Conservation (phyloP, 2,888 invertebrate species). For the Agrotis ipsilon region DNA sequence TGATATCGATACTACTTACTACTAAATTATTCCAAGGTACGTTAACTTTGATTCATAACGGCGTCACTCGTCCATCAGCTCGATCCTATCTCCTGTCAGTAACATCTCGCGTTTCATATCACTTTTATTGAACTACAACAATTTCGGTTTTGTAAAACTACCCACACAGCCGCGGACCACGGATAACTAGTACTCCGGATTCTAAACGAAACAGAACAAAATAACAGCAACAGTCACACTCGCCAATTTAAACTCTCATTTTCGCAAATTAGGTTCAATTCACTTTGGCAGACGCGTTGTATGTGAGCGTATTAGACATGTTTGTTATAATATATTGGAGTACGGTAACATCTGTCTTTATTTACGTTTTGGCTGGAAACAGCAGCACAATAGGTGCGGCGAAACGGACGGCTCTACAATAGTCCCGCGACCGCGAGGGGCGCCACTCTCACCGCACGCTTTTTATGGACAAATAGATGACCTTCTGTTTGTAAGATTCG, state of each 20-base stretch:
- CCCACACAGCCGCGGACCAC: constrained; percentile 81
- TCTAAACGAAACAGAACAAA: constrained; percentile 46
- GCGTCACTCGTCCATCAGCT: constrained; percentile 67
- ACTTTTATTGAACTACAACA: constrained; percentile 88
- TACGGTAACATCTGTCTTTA: constrained; percentile 90
- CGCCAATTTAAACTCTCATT: constrained; percentile 55
- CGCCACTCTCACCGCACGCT: constrained; percentile 64
- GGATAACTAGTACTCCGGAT: constrained; percentile 70
- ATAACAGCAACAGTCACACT: constrained; percentile 22
- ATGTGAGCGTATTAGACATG: constrained; percentile 63
- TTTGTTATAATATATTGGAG: constrained; percentile 81
- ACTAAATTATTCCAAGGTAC: constrained; percentile 44
- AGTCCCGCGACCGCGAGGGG: constrained; percentile 69
- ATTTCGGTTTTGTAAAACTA: constrained; percentile 89
- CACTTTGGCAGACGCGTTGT: constrained; percentile 45
- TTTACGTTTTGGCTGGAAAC: constrained; percentile 90
- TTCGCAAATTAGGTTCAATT: constrained; percentile 60
- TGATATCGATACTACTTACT: constrained; percentile 20
- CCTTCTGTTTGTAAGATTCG: constrained; percentile 72
- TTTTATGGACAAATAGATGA: constrained; percentile 79
- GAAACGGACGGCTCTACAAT: constrained; percentile 84
- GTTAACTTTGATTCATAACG: constrained; percentile 45
- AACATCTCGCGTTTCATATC: constrained; percentile 85
- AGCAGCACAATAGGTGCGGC: constrained; percentile 87
- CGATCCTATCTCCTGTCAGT: constrained; percentile 80